phyloP scores from a whole-genome alignment of 2,888 invertebrate genomes.

The Agriotes lineatus region DNA sequence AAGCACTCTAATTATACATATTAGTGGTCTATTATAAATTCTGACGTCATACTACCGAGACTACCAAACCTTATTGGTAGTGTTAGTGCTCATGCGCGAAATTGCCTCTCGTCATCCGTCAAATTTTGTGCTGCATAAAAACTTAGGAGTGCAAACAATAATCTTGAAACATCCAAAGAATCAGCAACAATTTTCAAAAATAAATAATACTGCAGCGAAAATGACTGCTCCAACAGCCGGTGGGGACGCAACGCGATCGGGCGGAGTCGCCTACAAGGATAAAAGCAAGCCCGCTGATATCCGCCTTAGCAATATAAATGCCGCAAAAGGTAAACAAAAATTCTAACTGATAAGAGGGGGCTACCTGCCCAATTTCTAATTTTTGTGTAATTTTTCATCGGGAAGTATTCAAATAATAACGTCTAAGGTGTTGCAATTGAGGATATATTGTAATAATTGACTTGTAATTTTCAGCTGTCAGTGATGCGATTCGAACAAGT shows the following conservation, averaged over 20 bases:
- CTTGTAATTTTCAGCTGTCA: constrained; percentile 82
- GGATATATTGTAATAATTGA: constrained; percentile 10
- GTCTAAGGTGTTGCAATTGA: not conserved
- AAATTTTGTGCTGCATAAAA: no score
- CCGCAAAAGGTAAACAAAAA: constrained; percentile 87
- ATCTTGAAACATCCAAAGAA: constrained; percentile 5
- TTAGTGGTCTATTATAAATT: no score
- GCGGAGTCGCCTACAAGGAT: constrained; percentile 81
- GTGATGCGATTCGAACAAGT: constrained; percentile 98
- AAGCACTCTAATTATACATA: no score
- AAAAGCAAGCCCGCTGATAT: constrained; percentile 96
- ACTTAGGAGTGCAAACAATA: no score
- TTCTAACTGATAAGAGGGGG: no score
- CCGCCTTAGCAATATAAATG: constrained; percentile 94
- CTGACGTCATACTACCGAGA: no score
- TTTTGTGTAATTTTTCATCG: not conserved
- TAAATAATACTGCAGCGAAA: constrained; percentile 47
- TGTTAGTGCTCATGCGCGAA: no score
- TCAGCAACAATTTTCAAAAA: not conserved
- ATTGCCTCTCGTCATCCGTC: no score
- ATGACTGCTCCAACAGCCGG: constrained; percentile 66
- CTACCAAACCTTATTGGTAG: no score
- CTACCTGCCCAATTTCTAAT: not conserved
- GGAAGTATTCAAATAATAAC: not conserved
- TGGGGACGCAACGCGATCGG: constrained; percentile 65